Evolutionary conservation across 2,888 invertebrate genomes (phyloP), one percentile per base, ranked within the genome.

Genomic region (Plebejus anna): DNA sequence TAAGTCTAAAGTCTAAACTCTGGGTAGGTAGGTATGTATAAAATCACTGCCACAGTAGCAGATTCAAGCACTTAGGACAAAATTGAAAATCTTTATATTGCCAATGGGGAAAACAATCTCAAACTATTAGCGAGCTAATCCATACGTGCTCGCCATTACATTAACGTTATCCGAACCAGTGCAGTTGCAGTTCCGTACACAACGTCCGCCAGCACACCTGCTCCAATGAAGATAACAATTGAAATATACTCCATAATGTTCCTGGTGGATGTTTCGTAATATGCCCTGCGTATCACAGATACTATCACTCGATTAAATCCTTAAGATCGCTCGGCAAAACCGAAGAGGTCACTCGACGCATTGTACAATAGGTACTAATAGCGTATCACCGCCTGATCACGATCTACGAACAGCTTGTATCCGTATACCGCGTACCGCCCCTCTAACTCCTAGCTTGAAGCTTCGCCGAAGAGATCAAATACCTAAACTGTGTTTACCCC

Each of bases 151-250:
- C 32, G 13, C 66, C 66, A 66, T 66, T 66, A 66, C 36, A 66
- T 66, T 11, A 66, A 13, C 32, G 66, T 36, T 66, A 66, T 36
- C 32, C 66, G 16, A 66, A 66, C 66, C 66, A 32, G 66, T 36
- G 32, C 66, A 66, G 71, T 71, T 22, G 71, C 42, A 71, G 71
- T 36, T 66, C 32, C 1, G 32, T 66, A 66, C 36, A 66, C 32
- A 66, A 36, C 66, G 66, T 66, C 66, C 66, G 66, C 71, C 42
- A n/a, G 42, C 42, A 42, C 71, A 71, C 42, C 71, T 71, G 71
- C 71, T 71, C 7, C 71, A 42, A 71, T 71, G n/a, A 71, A 42
- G 71, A 71, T 38, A 66, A 66, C 66, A 4, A 36, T 66, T 66
- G 66, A 66, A 66, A 66, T 66, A 66, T 66, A 32, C 66, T 66